Evolutionary conservation across 2,888 invertebrate species (phyloP).

Genomic region (Morpho achilles): DNA sequence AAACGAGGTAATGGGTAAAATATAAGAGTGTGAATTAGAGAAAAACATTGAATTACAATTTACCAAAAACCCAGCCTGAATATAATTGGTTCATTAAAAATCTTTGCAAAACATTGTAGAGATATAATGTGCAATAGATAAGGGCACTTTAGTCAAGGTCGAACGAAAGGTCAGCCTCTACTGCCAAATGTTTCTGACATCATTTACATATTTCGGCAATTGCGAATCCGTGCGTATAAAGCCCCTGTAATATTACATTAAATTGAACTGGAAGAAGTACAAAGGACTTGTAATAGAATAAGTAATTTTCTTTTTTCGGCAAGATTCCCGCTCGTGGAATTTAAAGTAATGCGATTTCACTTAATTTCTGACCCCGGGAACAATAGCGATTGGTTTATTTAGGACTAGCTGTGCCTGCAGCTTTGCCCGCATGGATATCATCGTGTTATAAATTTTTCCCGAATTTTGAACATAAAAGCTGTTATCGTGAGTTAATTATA

Average conservation of each 20-base stretch:
- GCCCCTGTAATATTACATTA: slow-evolving; percentile 10
- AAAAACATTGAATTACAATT: too few relatives aligned
- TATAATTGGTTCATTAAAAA: too few relatives aligned
- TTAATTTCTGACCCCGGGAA: slow-evolving; percentile 49
- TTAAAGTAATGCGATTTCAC: slow-evolving; percentile 49
- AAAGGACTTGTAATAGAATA: slow-evolving; percentile 37
- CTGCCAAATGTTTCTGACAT: slow-evolving; percentile 2
- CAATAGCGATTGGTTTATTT: slow-evolving; percentile 37
- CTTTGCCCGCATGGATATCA: too few relatives aligned
- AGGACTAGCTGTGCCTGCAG: not conserved
- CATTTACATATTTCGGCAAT: slow-evolving; percentile 18
- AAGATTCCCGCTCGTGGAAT: slow-evolving; percentile 34
- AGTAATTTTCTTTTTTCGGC: slow-evolving; percentile 23
- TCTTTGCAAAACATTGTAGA: slow-evolving; percentile 1
- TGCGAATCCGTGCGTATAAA: slow-evolving; percentile 15
- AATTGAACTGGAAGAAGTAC: slow-evolving; percentile 33
- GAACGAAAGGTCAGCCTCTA: slow-evolving; percentile 4
- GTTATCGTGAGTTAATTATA: too few relatives aligned
- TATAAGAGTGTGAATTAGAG: too few relatives aligned
- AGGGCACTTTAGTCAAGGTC: slow-evolving; percentile 1
- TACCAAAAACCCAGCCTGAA: too few relatives aligned
- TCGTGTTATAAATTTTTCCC: too few relatives aligned
- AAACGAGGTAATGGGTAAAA: too few relatives aligned
- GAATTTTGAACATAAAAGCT: too few relatives aligned
- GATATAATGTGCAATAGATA: not conserved